These are phyloP conservation scores for Drosophila differens DNA, from an alignment of 2,888 invertebrate genomes.

Conservation along the genomic window DNA sequence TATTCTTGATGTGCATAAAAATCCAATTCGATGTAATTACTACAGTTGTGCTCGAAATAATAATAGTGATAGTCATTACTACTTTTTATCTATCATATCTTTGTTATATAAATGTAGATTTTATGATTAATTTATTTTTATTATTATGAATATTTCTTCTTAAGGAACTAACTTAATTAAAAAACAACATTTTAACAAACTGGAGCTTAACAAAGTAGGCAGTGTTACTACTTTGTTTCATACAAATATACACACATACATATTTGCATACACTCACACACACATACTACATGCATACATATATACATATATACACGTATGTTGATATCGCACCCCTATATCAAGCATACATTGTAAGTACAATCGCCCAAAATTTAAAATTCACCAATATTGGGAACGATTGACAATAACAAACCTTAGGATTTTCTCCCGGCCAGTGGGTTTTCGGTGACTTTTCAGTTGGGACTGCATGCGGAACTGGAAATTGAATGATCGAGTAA, in stretches of 20 bases:
- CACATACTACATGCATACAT: neutral
- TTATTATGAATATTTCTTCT: neutral
- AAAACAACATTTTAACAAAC: neutral
- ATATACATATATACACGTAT: neutral
- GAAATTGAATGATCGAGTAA: slow-evolving; percentile 26
- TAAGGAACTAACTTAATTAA: neutral
- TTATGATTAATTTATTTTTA: neutral
- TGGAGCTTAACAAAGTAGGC: neutral
- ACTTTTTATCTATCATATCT: neutral
- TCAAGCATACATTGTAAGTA: neutral
- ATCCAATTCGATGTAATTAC: neutral
- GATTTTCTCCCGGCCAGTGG: neutral
- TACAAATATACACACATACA: neutral
- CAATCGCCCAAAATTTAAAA: neutral
- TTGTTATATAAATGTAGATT: neutral
- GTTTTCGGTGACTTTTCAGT: neutral
- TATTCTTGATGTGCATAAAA: neutral
- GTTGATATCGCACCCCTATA: neutral
- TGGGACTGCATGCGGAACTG: neutral
- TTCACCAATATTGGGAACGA: neutral
- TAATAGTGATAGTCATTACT: neutral
- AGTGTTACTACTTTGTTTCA: neutral
- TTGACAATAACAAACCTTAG: slow-evolving; percentile 4
- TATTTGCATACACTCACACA: neutral
- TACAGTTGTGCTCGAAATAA: neutral